Evolutionary conservation across 2,113 vertebrate species (phyloP), one percentile per base, ranked within the genome.

Genomic region (Notiomystis cincta): DNA sequence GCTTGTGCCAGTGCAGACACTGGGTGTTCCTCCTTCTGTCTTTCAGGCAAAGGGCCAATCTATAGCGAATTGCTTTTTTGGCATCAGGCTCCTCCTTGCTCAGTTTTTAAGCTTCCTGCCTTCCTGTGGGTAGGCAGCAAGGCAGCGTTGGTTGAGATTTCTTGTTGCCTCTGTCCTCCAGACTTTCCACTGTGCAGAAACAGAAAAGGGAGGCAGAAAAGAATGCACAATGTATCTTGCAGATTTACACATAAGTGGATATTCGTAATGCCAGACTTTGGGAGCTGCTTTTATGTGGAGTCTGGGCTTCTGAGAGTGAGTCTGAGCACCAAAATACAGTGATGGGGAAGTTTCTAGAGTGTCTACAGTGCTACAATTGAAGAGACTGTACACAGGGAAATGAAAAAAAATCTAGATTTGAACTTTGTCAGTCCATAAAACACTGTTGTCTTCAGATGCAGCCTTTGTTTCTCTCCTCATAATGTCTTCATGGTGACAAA

Each of bases 11-110:
- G 93, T 93, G 91, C 79, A 96, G 96, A 96, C 93, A 86, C 66
- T 95, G 95, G 85, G 93, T 97, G 95, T 96, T 96, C 67, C 82
- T 95, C 96, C 96, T 96, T 96, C 93, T 97, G 96, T 82, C 82
- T 96, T 95, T 92, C 86, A 93, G 96, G 96, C 96, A 93, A 80
- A 83, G 82, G 90, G 93, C 95, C 96, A 97, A 92, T 94, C 85
- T 86, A 81, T 83, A 90, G 80, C 62, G 48, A 93, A 81, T 57
- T 87, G 82, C 51, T 54, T 92, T 96, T 91, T 88, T 96, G 88
- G 92, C 92, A 90, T 86, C 71, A 81, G 71, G 67, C 90, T 93
- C 90, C 85, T 96, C 91, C 93, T 87, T 83, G 67, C 79, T 93
- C 58, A 86, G 60, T 88, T 93, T 90, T 77, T 66, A 61, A 73